A percentile compares a stretch with the other conserved stretches of the same genome.
Evolutionary conservation across 2,113 vertebrate species (phyloP).

Genomic region (Erinaceus europaeus): DNA sequence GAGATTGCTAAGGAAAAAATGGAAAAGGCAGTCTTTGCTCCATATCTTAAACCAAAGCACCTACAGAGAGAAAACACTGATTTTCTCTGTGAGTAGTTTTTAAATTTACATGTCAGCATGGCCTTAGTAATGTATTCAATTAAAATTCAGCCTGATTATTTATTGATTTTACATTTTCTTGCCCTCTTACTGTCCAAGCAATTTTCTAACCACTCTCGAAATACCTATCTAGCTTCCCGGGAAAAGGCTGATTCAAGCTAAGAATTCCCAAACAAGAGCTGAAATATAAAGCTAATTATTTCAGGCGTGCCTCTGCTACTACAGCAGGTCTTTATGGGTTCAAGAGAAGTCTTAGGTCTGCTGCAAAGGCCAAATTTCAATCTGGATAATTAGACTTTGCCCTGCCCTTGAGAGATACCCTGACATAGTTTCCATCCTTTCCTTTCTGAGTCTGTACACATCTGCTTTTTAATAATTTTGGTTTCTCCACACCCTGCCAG

Average conservation of each 20-base stretch:
- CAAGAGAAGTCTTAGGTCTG: constrained; percentile 64
- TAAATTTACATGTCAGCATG: constrained; percentile 57
- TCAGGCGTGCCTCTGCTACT: constrained; percentile 57
- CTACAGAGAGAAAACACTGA: neutral
- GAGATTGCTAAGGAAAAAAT: neutral
- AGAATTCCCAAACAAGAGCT: constrained; percentile 75
- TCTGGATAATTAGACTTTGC: constrained; percentile 76
- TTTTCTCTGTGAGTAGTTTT: constrained; percentile 47
- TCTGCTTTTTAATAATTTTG: constrained; percentile 40
- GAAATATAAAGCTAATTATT: constrained; percentile 75
- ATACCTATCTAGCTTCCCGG: constrained; percentile 59
- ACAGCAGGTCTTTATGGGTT: constrained; percentile 67
- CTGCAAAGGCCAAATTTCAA: constrained; percentile 76
- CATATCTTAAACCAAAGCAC: constrained; percentile 23
- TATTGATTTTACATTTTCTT: constrained; percentile 72
- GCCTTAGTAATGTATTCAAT: constrained; percentile 60
- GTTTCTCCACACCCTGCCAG: constrained; percentile 9
- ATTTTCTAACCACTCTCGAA: constrained; percentile 74
- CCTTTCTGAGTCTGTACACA: constrained; percentile 48
- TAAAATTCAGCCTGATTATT: constrained; percentile 69
- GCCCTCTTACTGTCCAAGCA: constrained; percentile 36
- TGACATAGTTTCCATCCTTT: constrained; percentile 68
- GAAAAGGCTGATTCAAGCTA: constrained; percentile 69
- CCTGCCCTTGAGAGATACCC: constrained; percentile 59
- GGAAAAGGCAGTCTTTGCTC: neutral